These are phyloP conservation scores for Chrysina gloriosa DNA, from an alignment of 2,888 invertebrate species.

Conservation along the genomic window DNA sequence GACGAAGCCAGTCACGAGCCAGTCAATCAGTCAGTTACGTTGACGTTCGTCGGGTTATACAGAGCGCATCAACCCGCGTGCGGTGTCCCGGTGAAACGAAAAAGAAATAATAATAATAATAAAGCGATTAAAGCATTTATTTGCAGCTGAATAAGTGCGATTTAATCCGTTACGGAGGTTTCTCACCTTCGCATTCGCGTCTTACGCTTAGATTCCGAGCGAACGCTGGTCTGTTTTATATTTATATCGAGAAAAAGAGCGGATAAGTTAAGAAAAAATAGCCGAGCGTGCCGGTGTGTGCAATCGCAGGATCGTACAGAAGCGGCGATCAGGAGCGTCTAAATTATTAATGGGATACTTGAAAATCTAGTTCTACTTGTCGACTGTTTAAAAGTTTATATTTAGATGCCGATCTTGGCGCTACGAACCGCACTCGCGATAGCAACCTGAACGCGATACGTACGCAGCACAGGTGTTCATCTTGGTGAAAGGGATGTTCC, in stretches of 20 bases:
- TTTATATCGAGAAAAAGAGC: no score
- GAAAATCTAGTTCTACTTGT: constrained; percentile 65
- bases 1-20: not conserved
- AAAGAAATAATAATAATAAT: no score
- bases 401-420: constrained; percentile 40
- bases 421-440: constrained; percentile 13
- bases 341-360: constrained; percentile 52
- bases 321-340: constrained; percentile 9
- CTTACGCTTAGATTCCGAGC: not conserved
- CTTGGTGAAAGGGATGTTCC: constrained; percentile 23
- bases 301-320: not conserved
- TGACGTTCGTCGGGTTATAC: not conserved
- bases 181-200: not conserved
- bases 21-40: not conserved
- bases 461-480: constrained; percentile 3
- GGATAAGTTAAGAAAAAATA: no score
- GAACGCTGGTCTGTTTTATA: no score
- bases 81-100: no score
- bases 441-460: not conserved
- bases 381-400: constrained; percentile 51
- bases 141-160: constrained; percentile 27
- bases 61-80: not conserved
- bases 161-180: constrained; percentile 26
- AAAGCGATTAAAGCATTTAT: constrained; percentile 31
- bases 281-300: no score